Percentiles rank a stretch among this genome's conserved stretches.
Conservation (phyloP, 2,113 vertebrate species). For the Scatophagus argus region DNA sequence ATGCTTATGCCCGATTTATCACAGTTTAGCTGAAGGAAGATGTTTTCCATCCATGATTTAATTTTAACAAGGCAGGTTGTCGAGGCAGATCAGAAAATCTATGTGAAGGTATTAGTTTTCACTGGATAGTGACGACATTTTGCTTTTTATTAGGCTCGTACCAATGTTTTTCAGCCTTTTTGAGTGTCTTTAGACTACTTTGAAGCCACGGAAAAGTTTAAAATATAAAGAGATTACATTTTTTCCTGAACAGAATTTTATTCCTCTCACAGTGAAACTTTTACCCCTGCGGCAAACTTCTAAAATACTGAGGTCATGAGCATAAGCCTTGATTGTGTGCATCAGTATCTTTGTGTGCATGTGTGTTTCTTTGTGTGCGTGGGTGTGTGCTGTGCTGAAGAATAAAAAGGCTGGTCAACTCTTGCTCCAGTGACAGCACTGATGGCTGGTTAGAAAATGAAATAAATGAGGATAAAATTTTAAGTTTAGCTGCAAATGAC, state of each 20-base stretch:
- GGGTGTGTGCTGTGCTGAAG: neutral
- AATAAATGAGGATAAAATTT: constrained; percentile 25
- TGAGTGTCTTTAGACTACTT: neutral
- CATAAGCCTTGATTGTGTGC: neutral
- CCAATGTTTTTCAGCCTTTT: neutral
- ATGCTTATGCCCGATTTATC: no score
- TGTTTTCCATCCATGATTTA: no score
- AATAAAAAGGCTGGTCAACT: neutral
- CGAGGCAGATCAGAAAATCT: neutral
- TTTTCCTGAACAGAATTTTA: neutral
- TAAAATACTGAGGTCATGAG: neutral
- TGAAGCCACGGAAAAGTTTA: neutral
- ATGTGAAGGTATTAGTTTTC: neutral
- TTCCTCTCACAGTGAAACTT: neutral
- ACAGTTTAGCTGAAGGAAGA: no score
- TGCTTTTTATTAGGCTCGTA: neutral
- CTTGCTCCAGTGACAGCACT: constrained; percentile 1
- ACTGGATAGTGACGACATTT: neutral
- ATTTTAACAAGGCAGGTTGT: no score
- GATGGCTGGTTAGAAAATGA: constrained; percentile 23
- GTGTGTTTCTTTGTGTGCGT: neutral
- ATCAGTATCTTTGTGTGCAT: neutral
- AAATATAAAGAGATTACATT: neutral
- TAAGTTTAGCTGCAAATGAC: neutral
- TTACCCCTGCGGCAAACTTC: neutral